Evolutionary conservation across 35 echinoderm and acorn worm genomes (phyloP).

Genomic region (Apostichopus parvimensis): DNA sequence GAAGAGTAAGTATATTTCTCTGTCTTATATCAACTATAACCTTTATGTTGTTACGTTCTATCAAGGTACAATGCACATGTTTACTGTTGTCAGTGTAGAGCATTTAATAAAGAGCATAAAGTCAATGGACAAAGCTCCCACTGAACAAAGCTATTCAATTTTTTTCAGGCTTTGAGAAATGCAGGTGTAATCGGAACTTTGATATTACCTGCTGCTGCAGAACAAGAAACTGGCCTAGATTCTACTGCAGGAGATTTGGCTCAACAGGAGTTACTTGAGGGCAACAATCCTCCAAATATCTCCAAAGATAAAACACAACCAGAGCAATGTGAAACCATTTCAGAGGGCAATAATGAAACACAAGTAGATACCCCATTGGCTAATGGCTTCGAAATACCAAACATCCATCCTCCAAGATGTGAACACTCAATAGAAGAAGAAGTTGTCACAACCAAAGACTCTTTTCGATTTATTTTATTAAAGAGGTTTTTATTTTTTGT

Average conservation of each 20-base stretch:
- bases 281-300: neutral
- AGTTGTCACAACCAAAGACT: neutral
- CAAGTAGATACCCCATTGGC: neutral
- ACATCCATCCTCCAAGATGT: no score
- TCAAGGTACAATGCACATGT: no score
- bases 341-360: neutral
- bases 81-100: no score
- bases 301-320: neutral
- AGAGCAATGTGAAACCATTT: neutral
- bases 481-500: conserved; percentile 9
- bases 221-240: neutral
- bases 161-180: neutral
- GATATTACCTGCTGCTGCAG: neutral
- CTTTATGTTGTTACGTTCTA: no score
- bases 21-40: no score
- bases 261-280: neutral
- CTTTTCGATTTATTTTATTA: conserved; percentile 1
- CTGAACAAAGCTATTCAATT: neutral
- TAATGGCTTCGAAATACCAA: neutral
- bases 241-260: neutral
- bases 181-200: neutral
- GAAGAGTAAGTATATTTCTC: conserved; percentile 1
- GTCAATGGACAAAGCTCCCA: no score
- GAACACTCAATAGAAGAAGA: neutral
- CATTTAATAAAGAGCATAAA: neutral